Evolutionary conservation across 2,113 vertebrate species (phyloP).

Genomic region (Ramphastos sulfuratus): DNA sequence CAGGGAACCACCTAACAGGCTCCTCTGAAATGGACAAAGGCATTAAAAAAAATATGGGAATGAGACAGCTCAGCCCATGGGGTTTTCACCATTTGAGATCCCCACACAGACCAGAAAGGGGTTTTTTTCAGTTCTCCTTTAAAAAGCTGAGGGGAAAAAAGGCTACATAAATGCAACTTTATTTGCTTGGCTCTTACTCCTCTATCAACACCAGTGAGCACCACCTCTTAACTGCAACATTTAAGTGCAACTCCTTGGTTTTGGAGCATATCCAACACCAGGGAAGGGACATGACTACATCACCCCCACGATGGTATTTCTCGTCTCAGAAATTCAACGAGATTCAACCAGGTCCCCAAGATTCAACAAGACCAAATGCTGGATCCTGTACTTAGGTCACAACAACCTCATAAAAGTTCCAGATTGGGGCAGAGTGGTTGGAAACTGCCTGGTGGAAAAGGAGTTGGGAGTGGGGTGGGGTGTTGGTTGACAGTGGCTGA

Average conservation of each 20-base stretch:
- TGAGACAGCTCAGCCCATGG: background rate
- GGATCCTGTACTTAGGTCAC: too few species aligned
- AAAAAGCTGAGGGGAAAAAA: background rate
- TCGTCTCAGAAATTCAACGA: too few species aligned
- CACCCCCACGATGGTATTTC: too few species aligned
- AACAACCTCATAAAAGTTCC: too few species aligned
- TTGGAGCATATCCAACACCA: too few species aligned
- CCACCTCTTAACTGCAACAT: background rate
- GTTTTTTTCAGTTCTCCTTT: background rate
- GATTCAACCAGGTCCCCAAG: too few species aligned
- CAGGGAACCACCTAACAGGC: background rate
- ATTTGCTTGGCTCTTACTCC: background rate
- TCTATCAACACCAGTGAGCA: background rate
- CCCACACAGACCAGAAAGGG: background rate
- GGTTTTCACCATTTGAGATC: too few species aligned
- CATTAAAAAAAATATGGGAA: background rate
- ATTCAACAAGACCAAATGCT: background rate
- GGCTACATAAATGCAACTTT: background rate
- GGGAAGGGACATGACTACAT: too few species aligned
- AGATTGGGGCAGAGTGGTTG: too few species aligned
- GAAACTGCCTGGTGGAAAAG: too few species aligned
- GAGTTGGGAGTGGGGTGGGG: too few species aligned
- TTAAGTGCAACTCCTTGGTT: background rate
- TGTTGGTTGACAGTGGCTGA: too few species aligned
- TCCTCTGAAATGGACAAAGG: background rate